Conservation (phyloP, 2,888 invertebrate species). For the Patella ulyssiponensis region DNA sequence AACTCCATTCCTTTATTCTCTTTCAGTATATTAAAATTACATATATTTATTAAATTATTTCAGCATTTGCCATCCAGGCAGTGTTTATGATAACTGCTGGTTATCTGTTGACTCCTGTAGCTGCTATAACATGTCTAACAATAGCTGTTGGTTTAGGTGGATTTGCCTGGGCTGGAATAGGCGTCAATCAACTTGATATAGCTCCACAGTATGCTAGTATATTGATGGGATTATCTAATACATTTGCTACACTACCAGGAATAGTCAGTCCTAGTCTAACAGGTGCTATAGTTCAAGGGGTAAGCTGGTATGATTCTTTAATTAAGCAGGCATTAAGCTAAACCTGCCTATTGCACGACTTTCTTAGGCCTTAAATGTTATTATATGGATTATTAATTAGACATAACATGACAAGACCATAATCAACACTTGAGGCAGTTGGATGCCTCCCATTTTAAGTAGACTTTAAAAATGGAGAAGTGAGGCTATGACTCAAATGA, state of each 20-base stretch:
- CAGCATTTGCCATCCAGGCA: slow-evolving; percentile 83
- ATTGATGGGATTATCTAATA: slow-evolving; percentile 92
- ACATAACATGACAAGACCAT: too few species aligned
- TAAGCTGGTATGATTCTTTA: slow-evolving; percentile 60
- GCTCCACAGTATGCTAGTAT: slow-evolving; percentile 92
- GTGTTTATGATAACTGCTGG: slow-evolving; percentile 89
- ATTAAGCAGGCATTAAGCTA: too few species aligned
- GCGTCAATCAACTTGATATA: slow-evolving; percentile 86
- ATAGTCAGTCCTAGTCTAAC: slow-evolving; percentile 90
- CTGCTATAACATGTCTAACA: slow-evolving; percentile 83
- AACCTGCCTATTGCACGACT: too few species aligned
- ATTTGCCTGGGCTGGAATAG: slow-evolving; percentile 89
- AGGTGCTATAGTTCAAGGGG: slow-evolving; percentile 84
- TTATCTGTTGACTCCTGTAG: slow-evolving; percentile 79
- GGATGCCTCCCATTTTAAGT: too few species aligned
- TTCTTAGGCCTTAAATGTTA: too few species aligned
- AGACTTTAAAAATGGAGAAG: too few species aligned
- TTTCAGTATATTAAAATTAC: too few species aligned
- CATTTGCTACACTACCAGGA: slow-evolving; percentile 91
- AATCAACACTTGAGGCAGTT: too few species aligned
- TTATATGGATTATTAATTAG: too few species aligned
- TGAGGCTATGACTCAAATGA: too few species aligned
- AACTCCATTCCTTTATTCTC: too few species aligned
- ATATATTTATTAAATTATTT: slow-evolving; percentile 28
- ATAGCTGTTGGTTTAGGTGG: slow-evolving; percentile 90